Evolutionary conservation across 2,113 vertebrate species (phyloP).

Genomic region (Heptranchias perlo): DNA sequence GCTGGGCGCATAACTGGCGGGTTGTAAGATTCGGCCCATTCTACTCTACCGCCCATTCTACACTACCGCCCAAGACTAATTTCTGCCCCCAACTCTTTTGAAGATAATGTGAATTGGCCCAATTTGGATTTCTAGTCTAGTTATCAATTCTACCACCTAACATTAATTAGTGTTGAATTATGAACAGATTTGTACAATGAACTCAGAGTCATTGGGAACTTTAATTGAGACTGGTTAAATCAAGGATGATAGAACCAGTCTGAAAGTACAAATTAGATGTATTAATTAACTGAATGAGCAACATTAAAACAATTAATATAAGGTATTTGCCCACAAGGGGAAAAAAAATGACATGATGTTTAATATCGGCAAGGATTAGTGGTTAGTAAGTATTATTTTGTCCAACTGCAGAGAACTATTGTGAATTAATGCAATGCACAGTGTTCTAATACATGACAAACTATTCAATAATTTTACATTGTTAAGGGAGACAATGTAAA

Average conservation of each 20-base stretch:
- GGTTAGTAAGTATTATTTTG: background rate
- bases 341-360: background rate
- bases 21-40: no score
- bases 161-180: background rate
- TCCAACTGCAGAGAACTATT: background rate
- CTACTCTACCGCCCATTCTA: no score
- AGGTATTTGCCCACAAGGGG: background rate
- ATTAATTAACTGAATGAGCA: background rate
- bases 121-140: background rate
- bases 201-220: background rate
- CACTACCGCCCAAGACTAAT: no score
- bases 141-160: background rate
- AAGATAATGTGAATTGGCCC: background rate
- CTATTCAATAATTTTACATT: background rate
- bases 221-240: background rate
- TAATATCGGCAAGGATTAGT: background rate
- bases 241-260: background rate
- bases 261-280: background rate
- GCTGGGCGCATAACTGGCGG: no score
- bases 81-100: background rate
- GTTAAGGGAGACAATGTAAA: background rate
- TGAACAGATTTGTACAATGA: background rate
- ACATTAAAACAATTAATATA: background rate
- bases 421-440: background rate
- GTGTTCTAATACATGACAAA: background rate